Evolutionary conservation across 2,797 vertebrate species (phyloP).

Genomic region (Macrochelys suwanniensis): DNA sequence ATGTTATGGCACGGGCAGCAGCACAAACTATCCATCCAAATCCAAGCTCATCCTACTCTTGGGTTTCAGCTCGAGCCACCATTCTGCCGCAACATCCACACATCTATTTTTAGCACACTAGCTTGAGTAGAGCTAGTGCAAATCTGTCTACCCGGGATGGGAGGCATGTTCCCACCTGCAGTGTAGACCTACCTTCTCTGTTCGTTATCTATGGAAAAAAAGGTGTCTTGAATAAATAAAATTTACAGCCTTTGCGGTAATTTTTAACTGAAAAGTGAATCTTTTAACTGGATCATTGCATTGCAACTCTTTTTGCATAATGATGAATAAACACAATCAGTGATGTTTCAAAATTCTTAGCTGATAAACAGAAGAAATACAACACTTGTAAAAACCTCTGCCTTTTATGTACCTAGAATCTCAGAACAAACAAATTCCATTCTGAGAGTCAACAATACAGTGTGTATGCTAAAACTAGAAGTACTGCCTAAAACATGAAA

Average conservation of each 20-base stretch:
- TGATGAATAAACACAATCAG: background rate
- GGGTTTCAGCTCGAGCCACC: too few relatives aligned
- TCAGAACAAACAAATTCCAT: background rate
- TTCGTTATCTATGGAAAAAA: background rate
- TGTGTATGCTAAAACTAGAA: background rate
- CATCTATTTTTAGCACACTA: too few relatives aligned
- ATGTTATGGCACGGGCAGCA: too few relatives aligned
- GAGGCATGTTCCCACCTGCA: too few relatives aligned
- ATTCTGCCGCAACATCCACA: too few relatives aligned
- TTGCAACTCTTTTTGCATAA: conserved; percentile 25
- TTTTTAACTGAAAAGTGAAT: background rate
- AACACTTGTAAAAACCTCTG: background rate
- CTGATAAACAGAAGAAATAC: background rate
- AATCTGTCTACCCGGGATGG: too few relatives aligned
- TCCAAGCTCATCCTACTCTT: too few relatives aligned
- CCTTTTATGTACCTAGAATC: background rate
- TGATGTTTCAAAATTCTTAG: conserved; percentile 14
- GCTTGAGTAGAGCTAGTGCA: too few relatives aligned
- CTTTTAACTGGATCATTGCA: conserved; percentile 35
- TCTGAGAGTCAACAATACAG: background rate
- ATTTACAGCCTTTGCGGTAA: conserved; percentile 14
- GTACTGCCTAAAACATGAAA: background rate
- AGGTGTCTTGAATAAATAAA: conserved; percentile 12
- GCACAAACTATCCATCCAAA: too few relatives aligned
- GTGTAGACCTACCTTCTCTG: background rate